A percentile compares a stretch with the other conserved stretches of the same genome.
phyloP scores from a whole-genome alignment of 2,888 invertebrate species.

The Drosophila stalkeri region DNA sequence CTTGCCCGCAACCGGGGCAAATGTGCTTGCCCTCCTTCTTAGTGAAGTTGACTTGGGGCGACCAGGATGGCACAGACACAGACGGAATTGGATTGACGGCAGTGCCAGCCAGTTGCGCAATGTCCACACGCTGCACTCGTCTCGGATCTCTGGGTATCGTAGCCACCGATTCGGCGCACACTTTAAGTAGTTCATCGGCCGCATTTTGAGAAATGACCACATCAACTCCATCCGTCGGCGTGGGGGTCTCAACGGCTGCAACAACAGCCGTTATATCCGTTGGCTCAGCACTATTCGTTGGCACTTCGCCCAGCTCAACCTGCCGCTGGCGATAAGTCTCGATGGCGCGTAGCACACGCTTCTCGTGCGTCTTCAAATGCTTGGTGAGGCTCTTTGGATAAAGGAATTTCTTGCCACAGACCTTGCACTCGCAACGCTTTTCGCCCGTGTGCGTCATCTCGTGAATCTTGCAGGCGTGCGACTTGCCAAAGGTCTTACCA shows the following conservation, averaged over 20 bases:
- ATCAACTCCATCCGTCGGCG: constrained; percentile 30
- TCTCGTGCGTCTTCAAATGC: constrained; percentile 82
- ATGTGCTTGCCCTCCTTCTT: constrained; percentile 83
- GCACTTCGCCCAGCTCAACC: constrained; percentile 72
- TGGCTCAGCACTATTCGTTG: constrained; percentile 29
- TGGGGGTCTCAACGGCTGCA: not conserved
- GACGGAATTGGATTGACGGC: constrained; percentile 82
- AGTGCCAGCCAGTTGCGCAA: constrained; percentile 80
- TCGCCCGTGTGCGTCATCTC: constrained; percentile 83
- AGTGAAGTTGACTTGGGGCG: constrained; percentile 83
- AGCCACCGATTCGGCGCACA: constrained; percentile 82
- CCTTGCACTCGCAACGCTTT: constrained; percentile 82
- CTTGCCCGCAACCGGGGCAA: constrained; percentile 82
- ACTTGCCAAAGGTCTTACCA: constrained; percentile 82
- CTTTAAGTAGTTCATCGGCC: constrained; percentile 81
- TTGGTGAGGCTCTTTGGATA: constrained; percentile 82
- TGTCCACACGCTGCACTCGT: constrained; percentile 81
- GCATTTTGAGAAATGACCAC: constrained; percentile 72
- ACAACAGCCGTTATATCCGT: constrained; percentile 31
- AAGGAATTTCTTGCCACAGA: constrained; percentile 82
- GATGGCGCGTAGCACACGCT: constrained; percentile 82
- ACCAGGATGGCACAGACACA: constrained; percentile 82
- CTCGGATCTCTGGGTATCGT: constrained; percentile 82
- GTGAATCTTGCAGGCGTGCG: constrained; percentile 82
- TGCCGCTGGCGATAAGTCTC: constrained; percentile 82